These are phyloP conservation scores for Caloenas nicobarica DNA, from an alignment of 2,113 vertebrate genomes.

Conservation along the genomic window DNA sequence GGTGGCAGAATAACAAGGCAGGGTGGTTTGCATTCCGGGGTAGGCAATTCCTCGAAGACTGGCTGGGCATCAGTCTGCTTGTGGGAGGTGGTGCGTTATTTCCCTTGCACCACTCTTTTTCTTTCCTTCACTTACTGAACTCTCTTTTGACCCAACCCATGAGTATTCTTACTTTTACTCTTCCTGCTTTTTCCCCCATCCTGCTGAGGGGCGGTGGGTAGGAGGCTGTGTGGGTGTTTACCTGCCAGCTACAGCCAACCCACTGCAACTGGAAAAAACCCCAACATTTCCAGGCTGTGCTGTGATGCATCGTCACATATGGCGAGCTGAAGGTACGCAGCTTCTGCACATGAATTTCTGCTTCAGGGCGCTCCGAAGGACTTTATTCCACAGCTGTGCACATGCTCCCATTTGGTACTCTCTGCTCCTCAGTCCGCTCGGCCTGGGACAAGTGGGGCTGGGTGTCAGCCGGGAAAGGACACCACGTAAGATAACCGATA, in stretches of 20 bases:
- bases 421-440: accelerated
- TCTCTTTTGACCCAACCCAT: not conserved
- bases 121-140: not conserved
- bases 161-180: not conserved
- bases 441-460: accelerated
- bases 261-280: accelerated
- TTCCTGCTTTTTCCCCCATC: no score
- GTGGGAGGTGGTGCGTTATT: not conserved
- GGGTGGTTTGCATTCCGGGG: not conserved
- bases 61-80: not conserved
- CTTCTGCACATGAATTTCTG: not conserved
- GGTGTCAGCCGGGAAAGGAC: accelerated
- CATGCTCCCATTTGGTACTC: not conserved
- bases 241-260: not conserved
- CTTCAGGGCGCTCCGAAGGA: not conserved
- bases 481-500: accelerated
- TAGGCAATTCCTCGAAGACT: not conserved
- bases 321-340: not conserved
- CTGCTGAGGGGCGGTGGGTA: accelerated
- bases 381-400: not conserved
- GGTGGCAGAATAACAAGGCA: not conserved
- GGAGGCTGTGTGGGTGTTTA: not conserved
- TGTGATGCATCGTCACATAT: not conserved
- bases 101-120: not conserved
- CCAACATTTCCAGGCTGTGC: not conserved